Percentiles rank a stretch among this genome's conserved stretches.
Conservation (phyloP, 2,888 invertebrate genomes). For the Tridacna crocea region DNA sequence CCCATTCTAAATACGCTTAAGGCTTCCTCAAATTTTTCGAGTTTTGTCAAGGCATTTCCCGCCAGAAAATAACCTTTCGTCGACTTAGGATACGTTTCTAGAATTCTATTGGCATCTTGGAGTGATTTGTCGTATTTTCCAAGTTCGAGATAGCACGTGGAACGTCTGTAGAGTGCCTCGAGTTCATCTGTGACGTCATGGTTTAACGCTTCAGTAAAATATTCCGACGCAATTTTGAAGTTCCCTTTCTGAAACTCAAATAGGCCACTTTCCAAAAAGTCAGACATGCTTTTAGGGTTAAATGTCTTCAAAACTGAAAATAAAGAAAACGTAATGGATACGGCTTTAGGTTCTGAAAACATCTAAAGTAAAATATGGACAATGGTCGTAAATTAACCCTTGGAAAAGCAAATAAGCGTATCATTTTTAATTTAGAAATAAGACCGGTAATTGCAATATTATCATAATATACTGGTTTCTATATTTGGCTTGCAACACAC, state of each 20-base stretch:
- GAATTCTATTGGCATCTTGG: conserved; percentile 54
- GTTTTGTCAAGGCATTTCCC: conserved; percentile 59
- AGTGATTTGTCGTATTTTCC: conserved; percentile 54
- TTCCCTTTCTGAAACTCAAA: conserved; percentile 52
- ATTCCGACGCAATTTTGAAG: conserved; percentile 38
- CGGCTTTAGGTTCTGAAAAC: not conserved
- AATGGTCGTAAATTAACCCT: no score
- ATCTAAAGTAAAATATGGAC: no score
- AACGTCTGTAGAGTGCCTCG: conserved; percentile 51
- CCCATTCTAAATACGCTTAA: conserved; percentile 59
- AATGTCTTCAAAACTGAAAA: not conserved
- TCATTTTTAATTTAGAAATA: no score
- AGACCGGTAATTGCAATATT: no score
- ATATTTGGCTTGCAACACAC: no score
- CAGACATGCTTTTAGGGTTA: conserved; percentile 6
- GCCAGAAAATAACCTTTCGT: conserved; percentile 58
- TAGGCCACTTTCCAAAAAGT: conserved; percentile 42
- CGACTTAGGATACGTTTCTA: conserved; percentile 41
- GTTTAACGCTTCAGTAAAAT: conserved; percentile 39
- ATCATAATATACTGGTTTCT: no score
- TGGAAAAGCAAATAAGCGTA: no score
- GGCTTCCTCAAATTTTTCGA: conserved; percentile 63
- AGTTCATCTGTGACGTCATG: conserved; percentile 26
- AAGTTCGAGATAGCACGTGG: conserved; percentile 54
- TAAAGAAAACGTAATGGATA: not conserved